Conservation (phyloP, 2,113 vertebrate genomes). For the Elephas maximus region DNA sequence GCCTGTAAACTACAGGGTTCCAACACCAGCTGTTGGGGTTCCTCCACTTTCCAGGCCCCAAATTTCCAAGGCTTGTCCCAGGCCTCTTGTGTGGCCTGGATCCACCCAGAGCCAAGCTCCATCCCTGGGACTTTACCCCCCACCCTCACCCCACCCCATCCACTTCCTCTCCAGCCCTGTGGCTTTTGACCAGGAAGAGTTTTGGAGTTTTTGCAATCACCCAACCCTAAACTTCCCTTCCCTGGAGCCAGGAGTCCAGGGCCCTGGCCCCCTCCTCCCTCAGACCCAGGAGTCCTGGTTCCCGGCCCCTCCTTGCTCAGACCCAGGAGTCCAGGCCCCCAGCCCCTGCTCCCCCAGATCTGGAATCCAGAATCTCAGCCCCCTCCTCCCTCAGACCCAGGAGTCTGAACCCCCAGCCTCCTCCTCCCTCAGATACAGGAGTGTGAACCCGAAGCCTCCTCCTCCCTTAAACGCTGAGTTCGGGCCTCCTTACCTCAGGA, state of each 20-base stretch:
- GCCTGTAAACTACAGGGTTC: too few relatives aligned
- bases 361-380: background rate
- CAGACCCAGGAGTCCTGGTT: background rate
- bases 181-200: slow-evolving; percentile 79
- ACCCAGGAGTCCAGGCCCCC: background rate
- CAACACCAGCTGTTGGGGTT: background rate
- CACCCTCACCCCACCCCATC: background rate
- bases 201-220: slow-evolving; percentile 61
- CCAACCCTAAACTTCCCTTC: background rate
- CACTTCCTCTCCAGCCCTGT: slow-evolving; percentile 53
- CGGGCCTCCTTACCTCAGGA: background rate
- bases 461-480: background rate
- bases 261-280: background rate
- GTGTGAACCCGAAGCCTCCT: background rate
- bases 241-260: background rate
- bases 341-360: background rate
- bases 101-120: background rate
- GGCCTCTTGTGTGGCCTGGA: background rate
- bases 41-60: background rate
- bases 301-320: background rate
- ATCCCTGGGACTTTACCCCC: slow-evolving; percentile 70
- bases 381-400: background rate
- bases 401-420: background rate
- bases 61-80: background rate
- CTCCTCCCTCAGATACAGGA: background rate